Conservation (phyloP, 2,113 vertebrate genomes). For the Strigops habroptila region DNA sequence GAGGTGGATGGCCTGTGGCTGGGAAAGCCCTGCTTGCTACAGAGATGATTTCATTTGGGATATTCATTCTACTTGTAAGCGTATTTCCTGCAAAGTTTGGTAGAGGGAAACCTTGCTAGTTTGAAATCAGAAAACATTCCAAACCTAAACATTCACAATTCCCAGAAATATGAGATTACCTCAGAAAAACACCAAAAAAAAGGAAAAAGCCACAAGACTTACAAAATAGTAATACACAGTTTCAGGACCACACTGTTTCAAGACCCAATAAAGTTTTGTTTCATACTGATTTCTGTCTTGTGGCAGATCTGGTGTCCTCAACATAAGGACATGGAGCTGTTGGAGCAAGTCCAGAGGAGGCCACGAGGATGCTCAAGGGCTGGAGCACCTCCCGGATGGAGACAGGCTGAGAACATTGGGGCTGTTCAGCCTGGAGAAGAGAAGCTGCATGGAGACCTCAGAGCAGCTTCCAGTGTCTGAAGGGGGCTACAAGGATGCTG, state of each 20-base stretch:
- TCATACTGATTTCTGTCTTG: background rate
- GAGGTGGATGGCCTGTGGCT: background rate
- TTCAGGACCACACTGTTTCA: background rate
- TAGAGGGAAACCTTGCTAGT: background rate
- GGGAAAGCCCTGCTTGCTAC: background rate
- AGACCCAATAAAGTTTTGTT: background rate
- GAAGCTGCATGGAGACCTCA: no score
- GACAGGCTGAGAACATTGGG: background rate
- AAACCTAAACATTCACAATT: background rate
- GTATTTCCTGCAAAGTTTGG: background rate
- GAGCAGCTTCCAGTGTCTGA: no score
- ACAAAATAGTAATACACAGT: background rate
- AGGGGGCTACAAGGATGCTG: no score
- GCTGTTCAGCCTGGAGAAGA: background rate
- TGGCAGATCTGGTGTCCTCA: background rate
- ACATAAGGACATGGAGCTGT: background rate
- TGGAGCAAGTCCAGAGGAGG: background rate
- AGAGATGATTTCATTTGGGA: background rate
- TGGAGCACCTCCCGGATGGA: background rate
- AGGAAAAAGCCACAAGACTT: background rate
- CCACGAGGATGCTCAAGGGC: background rate
- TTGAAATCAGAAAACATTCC: background rate
- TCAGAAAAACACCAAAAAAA: fast-evolving
- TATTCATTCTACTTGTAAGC: background rate
- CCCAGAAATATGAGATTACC: background rate